These are phyloP conservation scores for Etheostoma spectabile DNA, from an alignment of 2,113 vertebrate genomes.

Conservation along the genomic window DNA sequence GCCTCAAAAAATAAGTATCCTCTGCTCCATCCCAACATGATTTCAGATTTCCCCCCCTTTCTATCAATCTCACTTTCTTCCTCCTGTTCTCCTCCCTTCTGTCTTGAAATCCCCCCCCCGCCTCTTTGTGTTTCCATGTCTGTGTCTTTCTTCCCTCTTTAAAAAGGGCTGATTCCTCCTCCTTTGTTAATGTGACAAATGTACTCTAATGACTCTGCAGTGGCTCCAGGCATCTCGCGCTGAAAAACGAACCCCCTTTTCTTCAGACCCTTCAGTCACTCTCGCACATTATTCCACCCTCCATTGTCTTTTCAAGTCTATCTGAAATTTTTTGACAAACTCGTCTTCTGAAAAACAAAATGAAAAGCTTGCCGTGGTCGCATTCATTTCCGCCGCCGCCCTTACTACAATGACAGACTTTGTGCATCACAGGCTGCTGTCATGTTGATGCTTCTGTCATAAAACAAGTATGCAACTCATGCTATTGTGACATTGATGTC, in stretches of 20 bases:
- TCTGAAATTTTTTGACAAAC: conserved; percentile 67
- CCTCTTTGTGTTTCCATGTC: conserved; percentile 59
- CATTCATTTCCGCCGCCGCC: conserved; percentile 42
- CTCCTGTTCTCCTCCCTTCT: conserved; percentile 53
- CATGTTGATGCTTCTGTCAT: conserved; percentile 70
- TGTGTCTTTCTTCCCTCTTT: conserved; percentile 66
- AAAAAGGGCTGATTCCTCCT: conserved; percentile 67
- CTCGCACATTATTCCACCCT: conserved; percentile 67
- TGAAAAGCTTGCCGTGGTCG: conserved; percentile 60
- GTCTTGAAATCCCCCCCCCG: conserved; percentile 33
- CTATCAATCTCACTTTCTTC: conserved; percentile 41
- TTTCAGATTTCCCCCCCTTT: conserved; percentile 2
- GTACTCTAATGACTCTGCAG: conserved; percentile 80
- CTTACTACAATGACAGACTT: conserved; percentile 67
- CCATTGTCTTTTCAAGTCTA: conserved; percentile 62
- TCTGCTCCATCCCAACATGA: conserved; percentile 17
- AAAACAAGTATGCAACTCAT: conserved; percentile 50
- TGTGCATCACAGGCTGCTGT: conserved; percentile 75
- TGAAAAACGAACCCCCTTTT: conserved; percentile 52
- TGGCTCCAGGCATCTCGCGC: conserved; percentile 65
- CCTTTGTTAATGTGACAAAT: conserved; percentile 86
- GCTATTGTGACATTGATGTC: conserved; percentile 49
- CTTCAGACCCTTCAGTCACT: conserved; percentile 72
- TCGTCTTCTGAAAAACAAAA: conserved; percentile 65
- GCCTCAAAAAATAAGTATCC: conserved; percentile 22